These are phyloP conservation scores for Dendroctonus ponderosae DNA, from an alignment of 1,140 invertebrate species.

Conservation along the genomic window DNA sequence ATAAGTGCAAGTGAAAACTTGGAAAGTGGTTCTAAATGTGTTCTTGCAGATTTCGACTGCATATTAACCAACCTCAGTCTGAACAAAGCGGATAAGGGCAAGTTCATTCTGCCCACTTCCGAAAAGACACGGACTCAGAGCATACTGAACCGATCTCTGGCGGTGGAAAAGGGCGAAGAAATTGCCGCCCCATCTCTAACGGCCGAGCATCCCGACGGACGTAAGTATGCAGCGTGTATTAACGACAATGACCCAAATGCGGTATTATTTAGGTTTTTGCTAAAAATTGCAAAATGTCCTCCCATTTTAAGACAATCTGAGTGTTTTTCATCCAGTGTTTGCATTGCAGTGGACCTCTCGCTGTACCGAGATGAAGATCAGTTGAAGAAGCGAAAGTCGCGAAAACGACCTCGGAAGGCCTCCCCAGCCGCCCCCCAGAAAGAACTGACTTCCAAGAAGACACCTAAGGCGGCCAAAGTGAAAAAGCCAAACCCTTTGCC, in stretches of 20 bases:
- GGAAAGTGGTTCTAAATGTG: not conserved
- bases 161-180: conserved; percentile 73
- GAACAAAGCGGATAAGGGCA: conserved; percentile 68
- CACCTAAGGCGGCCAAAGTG: conserved; percentile 42
- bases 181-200: conserved; percentile 65
- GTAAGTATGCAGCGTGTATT: conserved; percentile 58
- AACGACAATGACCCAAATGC: not conserved
- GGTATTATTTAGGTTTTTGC: too few species aligned
- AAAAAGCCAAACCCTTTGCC: conserved; percentile 32
- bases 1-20: not conserved
- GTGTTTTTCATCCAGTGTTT: conserved; percentile 3
- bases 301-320: too few species aligned
- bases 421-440: conserved; percentile 9
- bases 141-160: conserved; percentile 80
- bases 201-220: conserved; percentile 82
- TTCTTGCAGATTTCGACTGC: conserved; percentile 75
- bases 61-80: conserved; percentile 83
- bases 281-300: too few species aligned
- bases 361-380: conserved; percentile 77
- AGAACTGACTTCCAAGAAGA: conserved; percentile 37
- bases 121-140: conserved; percentile 78
- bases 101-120: conserved; percentile 67
- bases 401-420: conserved; percentile 46
- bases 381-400: conserved; percentile 63
- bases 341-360: conserved; percentile 71